Evolutionary conservation across 2,888 invertebrate genomes (phyloP).

Genomic region (Pediacus dermestoides): DNA sequence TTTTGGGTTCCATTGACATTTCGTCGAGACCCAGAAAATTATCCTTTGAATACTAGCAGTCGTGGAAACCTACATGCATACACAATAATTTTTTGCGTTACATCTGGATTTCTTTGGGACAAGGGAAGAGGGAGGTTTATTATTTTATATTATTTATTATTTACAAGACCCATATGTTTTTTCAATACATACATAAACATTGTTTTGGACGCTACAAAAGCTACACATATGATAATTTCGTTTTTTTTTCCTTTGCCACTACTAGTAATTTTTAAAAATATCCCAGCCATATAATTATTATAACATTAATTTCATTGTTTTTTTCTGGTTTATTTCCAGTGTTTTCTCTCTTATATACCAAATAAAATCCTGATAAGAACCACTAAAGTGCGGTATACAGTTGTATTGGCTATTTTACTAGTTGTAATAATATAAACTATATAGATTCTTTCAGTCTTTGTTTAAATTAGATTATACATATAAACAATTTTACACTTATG

Average conservation of each 20-base stretch:
- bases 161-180: conserved; percentile 14
- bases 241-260: conserved; percentile 7
- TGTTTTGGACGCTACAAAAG: conserved; percentile 26
- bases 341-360: too few relatives aligned
- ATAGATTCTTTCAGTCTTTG: conserved; percentile 47
- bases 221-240: conserved; percentile 26
- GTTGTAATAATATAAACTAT: too few relatives aligned
- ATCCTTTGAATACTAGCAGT: too few relatives aligned
- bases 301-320: too few relatives aligned
- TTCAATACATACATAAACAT: conserved; percentile 16
- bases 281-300: conserved; percentile 2
- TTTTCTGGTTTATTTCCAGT: too few relatives aligned
- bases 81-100: conserved; percentile 4
- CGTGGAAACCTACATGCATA: too few relatives aligned
- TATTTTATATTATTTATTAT: conserved; percentile 13
- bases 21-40: too few relatives aligned
- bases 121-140: conserved; percentile 8
- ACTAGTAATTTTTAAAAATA: conserved; percentile 11
- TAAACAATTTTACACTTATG: conserved; percentile 45
- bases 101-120: conserved; percentile 2
- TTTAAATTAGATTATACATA: conserved; percentile 45
- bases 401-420: too few relatives aligned
- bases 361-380: too few relatives aligned
- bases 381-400: too few relatives aligned
- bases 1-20: too few relatives aligned